phyloP scores from a whole-genome alignment of 2,113 vertebrate species.

The Bungarus multicinctus region DNA sequence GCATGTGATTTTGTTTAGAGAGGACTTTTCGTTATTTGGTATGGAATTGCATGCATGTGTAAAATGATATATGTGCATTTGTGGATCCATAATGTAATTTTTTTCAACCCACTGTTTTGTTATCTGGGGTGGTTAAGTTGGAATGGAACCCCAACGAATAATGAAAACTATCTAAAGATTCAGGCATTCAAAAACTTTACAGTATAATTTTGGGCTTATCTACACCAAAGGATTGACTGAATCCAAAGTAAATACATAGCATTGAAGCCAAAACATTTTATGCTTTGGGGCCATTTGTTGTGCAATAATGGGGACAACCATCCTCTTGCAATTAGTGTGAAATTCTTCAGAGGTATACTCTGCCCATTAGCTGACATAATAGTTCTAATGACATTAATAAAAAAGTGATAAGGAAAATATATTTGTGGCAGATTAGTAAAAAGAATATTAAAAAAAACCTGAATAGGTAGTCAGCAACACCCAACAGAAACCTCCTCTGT shows the following conservation, averaged over 20 bases:
- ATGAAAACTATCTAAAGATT: not conserved
- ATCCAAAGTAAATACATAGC: not conserved
- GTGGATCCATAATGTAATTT: not conserved
- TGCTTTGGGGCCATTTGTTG: not conserved
- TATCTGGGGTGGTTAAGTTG: not conserved
- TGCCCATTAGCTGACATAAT: not conserved
- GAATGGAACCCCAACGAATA: not conserved
- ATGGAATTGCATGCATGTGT: not conserved
- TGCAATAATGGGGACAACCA: not conserved
- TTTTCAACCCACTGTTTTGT: not conserved
- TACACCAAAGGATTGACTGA: not conserved
- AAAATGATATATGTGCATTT: not conserved
- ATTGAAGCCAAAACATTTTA: not conserved
- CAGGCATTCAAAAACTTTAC: not conserved
- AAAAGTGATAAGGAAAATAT: not conserved
- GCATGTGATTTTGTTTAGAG: not conserved
- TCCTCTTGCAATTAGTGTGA: not conserved
- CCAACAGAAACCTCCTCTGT: not conserved
- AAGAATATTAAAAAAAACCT: not conserved
- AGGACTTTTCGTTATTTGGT: not conserved
- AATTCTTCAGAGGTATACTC: not conserved
- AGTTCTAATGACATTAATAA: slow-evolving; percentile 7
- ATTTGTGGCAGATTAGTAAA: not conserved
- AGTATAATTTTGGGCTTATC: not conserved
- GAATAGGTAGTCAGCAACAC: not conserved